Evolutionary conservation across 2,113 vertebrate genomes (phyloP), one percentile per base, ranked within the genome.

Genomic region (Paratilapia polleni): DNA sequence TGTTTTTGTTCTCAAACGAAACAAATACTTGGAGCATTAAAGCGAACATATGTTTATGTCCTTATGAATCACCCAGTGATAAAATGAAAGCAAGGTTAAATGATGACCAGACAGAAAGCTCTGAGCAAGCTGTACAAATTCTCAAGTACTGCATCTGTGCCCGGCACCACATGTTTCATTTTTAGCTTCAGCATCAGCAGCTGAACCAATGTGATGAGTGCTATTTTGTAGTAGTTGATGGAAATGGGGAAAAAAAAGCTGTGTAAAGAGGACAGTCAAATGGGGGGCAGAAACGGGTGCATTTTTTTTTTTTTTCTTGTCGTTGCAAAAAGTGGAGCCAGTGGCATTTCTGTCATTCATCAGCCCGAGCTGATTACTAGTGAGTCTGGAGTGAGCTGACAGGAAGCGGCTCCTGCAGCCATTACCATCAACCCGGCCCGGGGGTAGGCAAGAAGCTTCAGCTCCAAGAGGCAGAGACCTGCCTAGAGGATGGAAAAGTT

Each of bases 361-460:
- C 93, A 94, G 92, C 90, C 95, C 83, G 66, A 89, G 89, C 92
- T 81, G 92, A 95, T 96, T 94, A 94, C 94, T 93, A 74, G 68
- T 83, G 87, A 90, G 89, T 92, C 77, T 95, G 92, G 90, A 94
- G 91, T 93, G 94, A 94, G 92, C 93, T 95, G 95, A 95, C 94
- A 95, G 94, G 95, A 96, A 95, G 96, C 78, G 57, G 87, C 94
- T 96, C 93, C 94, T 94, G 93, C 62, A 78, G 94, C 82, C 89
- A 89, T 96, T 96, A 94, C 92, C 95, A 94, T 95, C 94, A 94
- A 88, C 93, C 84, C 56, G 92, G 92, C 91, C 91, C 41, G 59
- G 61, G 88, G 90, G 82, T 63, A 85, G 81, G 84, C 82, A 2
- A 85, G 84, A 20, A 80, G 89, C 85, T 82, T 84, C 62, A 70